Evolutionary conservation across 23 tunicate species (phyloP), one percentile per base, ranked within the genome.

Genomic region (Ciona savignyi): DNA sequence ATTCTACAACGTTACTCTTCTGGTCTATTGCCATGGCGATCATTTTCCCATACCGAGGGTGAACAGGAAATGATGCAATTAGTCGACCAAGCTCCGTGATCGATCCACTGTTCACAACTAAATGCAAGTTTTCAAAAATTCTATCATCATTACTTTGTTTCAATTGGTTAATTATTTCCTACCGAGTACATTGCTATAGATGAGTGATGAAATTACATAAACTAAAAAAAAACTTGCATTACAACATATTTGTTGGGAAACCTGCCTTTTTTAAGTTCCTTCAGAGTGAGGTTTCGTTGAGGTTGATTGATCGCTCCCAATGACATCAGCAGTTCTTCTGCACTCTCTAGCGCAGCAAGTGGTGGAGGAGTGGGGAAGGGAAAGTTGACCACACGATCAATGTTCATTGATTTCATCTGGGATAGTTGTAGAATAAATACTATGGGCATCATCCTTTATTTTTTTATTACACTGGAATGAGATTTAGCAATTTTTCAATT

Each of bases 311-410:
- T 63, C 3, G 99, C 99, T 21, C 99, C 99, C 29, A 94, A 65
- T 23, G 85, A 29, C 1, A 87, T 51, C 21, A 87, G 79, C 34
- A 94, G 70, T 30, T 87, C 74, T 68, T 94, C 99, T 0, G 95
- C 90, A 1, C 85, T 67, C 77, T 73, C 80, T 51, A 94, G 83
- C 29, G 90, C 63, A 68, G 78, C 95, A 22, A 15, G 70, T 63
- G 85, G 60, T 33, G 98, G 98, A 4, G 93, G 93, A 22, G 93
- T 93, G 2, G 93, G 93, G 73, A 93, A 93, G 29, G 98, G 98
- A 62, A 93, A 93, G 67, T 86, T 86, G 26, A 86, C 70, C n/a
- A 93, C 93, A 30, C 81, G 82, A 27, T 86, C 88, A 25, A 93
- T 93, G 27, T 76, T 78, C 85, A 93, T 81, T 25, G 81, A 70